A percentile compares a stretch with the other conserved stretches of the same genome.
Conservation (phyloP, 1,140 invertebrate species). For the Pogonus chalceus region DNA sequence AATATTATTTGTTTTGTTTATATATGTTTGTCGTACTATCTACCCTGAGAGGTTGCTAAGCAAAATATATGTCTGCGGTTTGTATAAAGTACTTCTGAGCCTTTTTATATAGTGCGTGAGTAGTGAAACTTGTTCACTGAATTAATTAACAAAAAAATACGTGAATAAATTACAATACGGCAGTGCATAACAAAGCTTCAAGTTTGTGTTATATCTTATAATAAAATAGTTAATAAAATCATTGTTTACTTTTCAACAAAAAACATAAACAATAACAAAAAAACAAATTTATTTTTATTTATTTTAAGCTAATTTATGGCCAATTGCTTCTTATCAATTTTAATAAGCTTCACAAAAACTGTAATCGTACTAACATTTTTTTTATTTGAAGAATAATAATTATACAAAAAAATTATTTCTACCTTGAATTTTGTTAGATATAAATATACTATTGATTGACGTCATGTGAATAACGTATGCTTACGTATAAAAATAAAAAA, state of each 20-base stretch:
- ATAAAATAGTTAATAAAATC: conserved; percentile 1
- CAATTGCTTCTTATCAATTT: too few relatives aligned
- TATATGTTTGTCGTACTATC: not conserved
- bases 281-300: too few relatives aligned
- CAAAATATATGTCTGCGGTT: conserved; percentile 4
- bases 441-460: too few relatives aligned
- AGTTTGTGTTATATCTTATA: conserved; percentile 1
- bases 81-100: conserved; percentile 5
- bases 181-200: not conserved
- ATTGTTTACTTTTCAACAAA: not conserved
- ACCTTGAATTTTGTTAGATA: too few relatives aligned
- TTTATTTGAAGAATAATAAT: too few relatives aligned
- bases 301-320: too few relatives aligned
- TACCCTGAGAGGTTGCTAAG: not conserved
- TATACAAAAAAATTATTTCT: too few relatives aligned
- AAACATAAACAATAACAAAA: too few relatives aligned
- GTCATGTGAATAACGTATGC: too few relatives aligned
- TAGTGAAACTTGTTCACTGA: not conserved
- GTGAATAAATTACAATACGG: not conserved
- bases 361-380: too few relatives aligned
- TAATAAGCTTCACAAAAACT: too few relatives aligned
- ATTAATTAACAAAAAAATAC: not conserved
- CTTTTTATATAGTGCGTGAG: conserved; percentile 4
- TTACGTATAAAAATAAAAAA: too few relatives aligned
- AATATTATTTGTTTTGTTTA: not conserved